phyloP scores from a whole-genome alignment of 2,113 vertebrate species.

The Toxotes jaculatrix region DNA sequence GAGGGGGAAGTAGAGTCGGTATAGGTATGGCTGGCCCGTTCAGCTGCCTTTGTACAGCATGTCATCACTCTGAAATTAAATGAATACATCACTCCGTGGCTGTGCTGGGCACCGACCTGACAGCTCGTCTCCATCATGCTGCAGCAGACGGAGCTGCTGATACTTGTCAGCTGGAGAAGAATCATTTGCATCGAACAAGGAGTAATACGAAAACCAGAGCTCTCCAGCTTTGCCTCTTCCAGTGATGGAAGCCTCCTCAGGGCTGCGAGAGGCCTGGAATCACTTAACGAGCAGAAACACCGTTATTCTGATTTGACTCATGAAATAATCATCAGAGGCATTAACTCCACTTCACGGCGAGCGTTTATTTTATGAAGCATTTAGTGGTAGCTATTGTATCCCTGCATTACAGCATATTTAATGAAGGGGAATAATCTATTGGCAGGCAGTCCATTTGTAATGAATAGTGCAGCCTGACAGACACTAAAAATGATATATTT shows the following conservation, averaged over 20 bases:
- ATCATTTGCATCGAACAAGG: slow-evolving; percentile 65
- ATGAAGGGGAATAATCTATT: slow-evolving; percentile 50
- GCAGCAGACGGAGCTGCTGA: slow-evolving; percentile 41
- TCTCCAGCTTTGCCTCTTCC: slow-evolving; percentile 50
- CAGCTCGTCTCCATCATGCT: slow-evolving; percentile 66
- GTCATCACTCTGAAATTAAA: slow-evolving; percentile 67
- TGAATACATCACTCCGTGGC: slow-evolving; percentile 67
- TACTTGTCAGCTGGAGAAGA: slow-evolving; percentile 63
- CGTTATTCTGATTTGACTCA: slow-evolving; percentile 66
- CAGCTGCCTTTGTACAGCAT: slow-evolving; percentile 23
- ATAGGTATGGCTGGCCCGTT: not conserved
- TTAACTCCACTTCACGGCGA: slow-evolving; percentile 67
- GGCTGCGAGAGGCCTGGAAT: slow-evolving; percentile 53
- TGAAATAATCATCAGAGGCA: slow-evolving; percentile 78
- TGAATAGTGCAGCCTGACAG: slow-evolving; percentile 33
- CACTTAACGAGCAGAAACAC: slow-evolving; percentile 52
- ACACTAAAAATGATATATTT: slow-evolving; percentile 40
- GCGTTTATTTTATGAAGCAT: slow-evolving; percentile 72
- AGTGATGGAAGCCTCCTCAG: slow-evolving; percentile 58
- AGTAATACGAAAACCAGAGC: slow-evolving; percentile 53
- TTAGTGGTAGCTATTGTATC: slow-evolving; percentile 63
- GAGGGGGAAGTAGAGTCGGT: not conserved
- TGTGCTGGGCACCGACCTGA: slow-evolving; percentile 38
- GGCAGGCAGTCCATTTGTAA: slow-evolving; percentile 54
- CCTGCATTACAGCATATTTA: slow-evolving; percentile 55